Percentiles rank a stretch among this genome's conserved stretches.
Conservation (phyloP, 2,797 vertebrate genomes). For the Hirundo rustica region DNA sequence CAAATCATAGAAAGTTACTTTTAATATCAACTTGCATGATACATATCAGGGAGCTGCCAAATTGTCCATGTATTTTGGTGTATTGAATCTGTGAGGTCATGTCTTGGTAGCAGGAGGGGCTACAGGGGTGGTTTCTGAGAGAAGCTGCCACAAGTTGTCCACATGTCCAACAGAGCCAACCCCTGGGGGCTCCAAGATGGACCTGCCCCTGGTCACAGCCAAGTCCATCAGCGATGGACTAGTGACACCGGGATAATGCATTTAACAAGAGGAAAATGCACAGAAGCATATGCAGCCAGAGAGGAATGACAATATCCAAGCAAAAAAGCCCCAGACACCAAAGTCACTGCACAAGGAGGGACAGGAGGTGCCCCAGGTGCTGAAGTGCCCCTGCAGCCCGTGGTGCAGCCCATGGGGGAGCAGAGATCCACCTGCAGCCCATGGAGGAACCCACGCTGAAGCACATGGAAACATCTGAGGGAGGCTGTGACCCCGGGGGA, state of each 20-base stretch:
- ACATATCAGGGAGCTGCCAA: not conserved
- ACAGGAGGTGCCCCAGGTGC: not conserved
- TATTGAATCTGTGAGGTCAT: not conserved
- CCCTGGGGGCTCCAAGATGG: accelerated
- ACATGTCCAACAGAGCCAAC: accelerated
- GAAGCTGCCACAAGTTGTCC: not conserved
- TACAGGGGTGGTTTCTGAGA: not conserved
- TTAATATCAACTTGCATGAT: not conserved
- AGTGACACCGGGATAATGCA: not conserved
- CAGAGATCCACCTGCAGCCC: not conserved
- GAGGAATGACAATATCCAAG: not conserved
- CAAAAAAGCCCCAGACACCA: not conserved
- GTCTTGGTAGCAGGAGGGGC: not conserved
- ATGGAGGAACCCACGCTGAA: accelerated
- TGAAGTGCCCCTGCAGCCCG: not conserved
- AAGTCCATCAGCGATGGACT: accelerated
- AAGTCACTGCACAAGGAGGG: not conserved
- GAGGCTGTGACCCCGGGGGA: accelerated
- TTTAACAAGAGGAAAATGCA: not conserved
- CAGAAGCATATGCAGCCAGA: not conserved
- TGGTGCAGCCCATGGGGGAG: too few relatives aligned
- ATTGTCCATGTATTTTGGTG: not conserved
- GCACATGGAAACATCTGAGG: not conserved
- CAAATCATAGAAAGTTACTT: not conserved
- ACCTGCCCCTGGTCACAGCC: accelerated